Base-by-base conservation (phyloP, 2,113 vertebrate genomes). In the Camelus bactrianus region DNA sequence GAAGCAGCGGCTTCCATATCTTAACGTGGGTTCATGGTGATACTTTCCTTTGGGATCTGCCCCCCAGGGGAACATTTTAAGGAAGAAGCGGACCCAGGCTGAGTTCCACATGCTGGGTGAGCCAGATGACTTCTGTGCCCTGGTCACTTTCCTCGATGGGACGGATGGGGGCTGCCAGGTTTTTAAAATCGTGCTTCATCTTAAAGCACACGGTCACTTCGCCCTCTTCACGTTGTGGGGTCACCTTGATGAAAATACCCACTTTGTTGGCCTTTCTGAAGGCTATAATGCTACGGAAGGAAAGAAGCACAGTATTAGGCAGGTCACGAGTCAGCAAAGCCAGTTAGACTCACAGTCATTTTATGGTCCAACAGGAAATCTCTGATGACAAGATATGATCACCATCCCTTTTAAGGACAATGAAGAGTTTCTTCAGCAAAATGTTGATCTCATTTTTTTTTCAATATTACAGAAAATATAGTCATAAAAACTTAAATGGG, bases 221-320 rank as follows among this genome's bases (percentile, higher is more conserved):
- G 0, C 98, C 99, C 67, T 99, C 99, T 81, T 99, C 99, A 70
- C 98, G 98, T 97, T 99, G 99, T 1, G 99, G 99, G 67, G 99
- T 99, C 92, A 99, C 99, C 98, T 99, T 99, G 99, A 99, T 99
- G 99, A 99, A 99, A 98, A 99, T 99, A 76, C 99, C 99, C 26
- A 99, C 99, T 98, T 99, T 99, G 96, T 99, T 99, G 98, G 99
- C 99, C 98, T 99, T 99, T 98, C 99, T 98, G 97, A 99, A 99
- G 97, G 99, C 99, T 95, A 99, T 99, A 24, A 99, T 91, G 16
- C 99, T 99, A 98, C 6, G 87, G 95, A 75, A 93, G 82, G 62
- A 69, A 96, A 92, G 28, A 97, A 97, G 93, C 58, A 96, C 70
- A 96, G 60, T 1, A 4, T 0, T 75, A 96, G 93, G 81, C 20